These are phyloP conservation scores for Serranus cabrilla DNA, from an alignment of 2,797 vertebrate species.

Conservation along the genomic window DNA sequence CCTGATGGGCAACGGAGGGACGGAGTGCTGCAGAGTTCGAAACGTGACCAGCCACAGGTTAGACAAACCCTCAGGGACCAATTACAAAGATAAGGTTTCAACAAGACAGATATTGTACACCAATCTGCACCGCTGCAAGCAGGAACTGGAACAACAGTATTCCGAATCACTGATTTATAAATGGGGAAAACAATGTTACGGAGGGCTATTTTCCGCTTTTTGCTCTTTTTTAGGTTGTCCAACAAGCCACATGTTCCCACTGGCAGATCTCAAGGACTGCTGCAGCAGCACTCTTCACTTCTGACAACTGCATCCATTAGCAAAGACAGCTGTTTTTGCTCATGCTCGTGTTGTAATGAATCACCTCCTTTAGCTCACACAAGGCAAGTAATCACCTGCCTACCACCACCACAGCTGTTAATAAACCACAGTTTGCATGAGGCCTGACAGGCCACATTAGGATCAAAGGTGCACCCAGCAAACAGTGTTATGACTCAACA, in stretches of 20 bases:
- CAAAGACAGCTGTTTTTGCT: conserved; percentile 63
- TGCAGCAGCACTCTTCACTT: conserved; percentile 53
- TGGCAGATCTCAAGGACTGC: conserved; percentile 40
- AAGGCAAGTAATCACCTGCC: conserved; percentile 56
- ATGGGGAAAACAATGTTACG: conserved; percentile 29
- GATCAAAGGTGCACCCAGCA: conserved; percentile 30
- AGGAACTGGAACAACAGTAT: conserved; percentile 73
- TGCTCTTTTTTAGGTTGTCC: not conserved
- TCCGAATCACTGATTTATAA: conserved; percentile 61
- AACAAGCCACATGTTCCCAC: conserved; percentile 9
- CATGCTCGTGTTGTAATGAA: conserved; percentile 54
- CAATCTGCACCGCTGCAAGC: conserved; percentile 50
- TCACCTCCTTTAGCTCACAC: conserved; percentile 54
- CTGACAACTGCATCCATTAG: conserved; percentile 63
- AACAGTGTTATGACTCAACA: conserved; percentile 29
- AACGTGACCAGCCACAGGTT: conserved; percentile 79
- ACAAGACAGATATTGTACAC: conserved; percentile 63
- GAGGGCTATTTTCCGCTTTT: not conserved
- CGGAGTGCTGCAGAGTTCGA: conserved; percentile 40
- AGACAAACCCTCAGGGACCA: conserved; percentile 69
- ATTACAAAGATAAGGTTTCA: conserved; percentile 80
- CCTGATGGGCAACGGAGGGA: conserved; percentile 41
- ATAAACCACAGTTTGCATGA: conserved; percentile 54
- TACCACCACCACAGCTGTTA: conserved; percentile 47
- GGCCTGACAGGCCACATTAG: conserved; percentile 34